These are phyloP conservation scores for Athalia circularis DNA, from an alignment of 2,888 invertebrate species.

Conservation along the genomic window DNA sequence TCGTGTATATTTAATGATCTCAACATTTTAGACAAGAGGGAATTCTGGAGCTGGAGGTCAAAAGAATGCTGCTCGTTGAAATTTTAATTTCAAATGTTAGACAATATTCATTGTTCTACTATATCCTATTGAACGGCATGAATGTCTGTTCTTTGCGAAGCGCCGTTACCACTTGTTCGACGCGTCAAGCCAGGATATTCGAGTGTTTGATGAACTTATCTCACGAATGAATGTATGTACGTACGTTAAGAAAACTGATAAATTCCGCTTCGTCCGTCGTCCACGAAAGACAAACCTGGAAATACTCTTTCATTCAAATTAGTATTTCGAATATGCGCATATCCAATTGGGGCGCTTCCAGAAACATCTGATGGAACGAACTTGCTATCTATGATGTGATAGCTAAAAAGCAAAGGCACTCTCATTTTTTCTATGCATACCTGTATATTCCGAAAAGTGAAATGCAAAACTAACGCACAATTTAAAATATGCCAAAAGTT, in stretches of 20 bases:
- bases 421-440: too few species aligned
- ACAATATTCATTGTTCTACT: conserved; percentile 32
- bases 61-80: conserved; percentile 7
- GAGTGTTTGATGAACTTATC: conserved; percentile 36
- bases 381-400: too few species aligned
- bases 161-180: conserved; percentile 29
- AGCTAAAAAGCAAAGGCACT: too few species aligned
- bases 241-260: conserved; percentile 14
- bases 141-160: conserved; percentile 1
- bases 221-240: conserved; percentile 9
- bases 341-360: too few species aligned
- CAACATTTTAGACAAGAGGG: neutral
- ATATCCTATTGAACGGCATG: conserved; percentile 1
- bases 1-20: neutral
- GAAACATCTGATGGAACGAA: too few species aligned
- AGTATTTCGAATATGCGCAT: too few species aligned
- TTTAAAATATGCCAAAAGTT: too few species aligned
- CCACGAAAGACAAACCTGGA: neutral
- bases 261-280: neutral
- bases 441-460: too few species aligned
- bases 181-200: conserved; percentile 26
- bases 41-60: neutral
- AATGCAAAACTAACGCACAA: too few species aligned
- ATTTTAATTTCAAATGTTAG: conserved; percentile 26
- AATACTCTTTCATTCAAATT: too few species aligned